Evolutionary conservation across 2,113 vertebrate genomes (phyloP).

Genomic region (Paramisgurnus dabryanus): DNA sequence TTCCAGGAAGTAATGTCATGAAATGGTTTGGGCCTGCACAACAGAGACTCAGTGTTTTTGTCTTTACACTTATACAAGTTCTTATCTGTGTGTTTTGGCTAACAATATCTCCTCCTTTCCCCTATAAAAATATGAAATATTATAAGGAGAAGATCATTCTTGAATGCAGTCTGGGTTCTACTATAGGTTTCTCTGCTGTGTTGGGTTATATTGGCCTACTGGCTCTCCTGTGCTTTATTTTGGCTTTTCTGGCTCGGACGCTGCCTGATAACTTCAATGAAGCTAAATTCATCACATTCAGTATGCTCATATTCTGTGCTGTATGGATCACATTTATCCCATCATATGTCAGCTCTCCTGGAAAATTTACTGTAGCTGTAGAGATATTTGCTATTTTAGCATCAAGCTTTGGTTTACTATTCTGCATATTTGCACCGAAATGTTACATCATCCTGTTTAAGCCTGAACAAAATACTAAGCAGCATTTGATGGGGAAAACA

Average conservation of each 20-base stretch:
- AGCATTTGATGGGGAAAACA: background rate
- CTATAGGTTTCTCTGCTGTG: background rate
- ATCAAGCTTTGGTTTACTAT: background rate
- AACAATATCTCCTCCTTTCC: slow-evolving; percentile 4
- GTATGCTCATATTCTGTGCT: slow-evolving; percentile 4
- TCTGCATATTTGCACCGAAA: background rate
- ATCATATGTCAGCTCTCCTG: background rate
- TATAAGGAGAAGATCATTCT: background rate
- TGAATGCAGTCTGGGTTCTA: background rate
- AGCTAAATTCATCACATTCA: background rate
- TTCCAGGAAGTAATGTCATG: slow-evolving; percentile 4
- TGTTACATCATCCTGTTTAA: background rate
- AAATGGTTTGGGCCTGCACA: background rate
- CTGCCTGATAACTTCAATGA: slow-evolving; percentile 6
- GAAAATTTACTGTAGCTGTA: slow-evolving; percentile 1
- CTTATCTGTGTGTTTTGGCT: background rate
- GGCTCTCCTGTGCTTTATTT: background rate
- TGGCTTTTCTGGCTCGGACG: background rate
- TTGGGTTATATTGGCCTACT: background rate
- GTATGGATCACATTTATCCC: background rate
- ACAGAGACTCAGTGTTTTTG: slow-evolving; percentile 1
- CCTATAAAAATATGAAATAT: background rate
- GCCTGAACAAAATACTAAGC: background rate
- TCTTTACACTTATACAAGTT: background rate
- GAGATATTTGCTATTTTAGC: background rate